Evolutionary conservation across 2,888 invertebrate species (phyloP), one percentile per base, ranked within the genome.

Genomic region (Cantharis rustica): DNA sequence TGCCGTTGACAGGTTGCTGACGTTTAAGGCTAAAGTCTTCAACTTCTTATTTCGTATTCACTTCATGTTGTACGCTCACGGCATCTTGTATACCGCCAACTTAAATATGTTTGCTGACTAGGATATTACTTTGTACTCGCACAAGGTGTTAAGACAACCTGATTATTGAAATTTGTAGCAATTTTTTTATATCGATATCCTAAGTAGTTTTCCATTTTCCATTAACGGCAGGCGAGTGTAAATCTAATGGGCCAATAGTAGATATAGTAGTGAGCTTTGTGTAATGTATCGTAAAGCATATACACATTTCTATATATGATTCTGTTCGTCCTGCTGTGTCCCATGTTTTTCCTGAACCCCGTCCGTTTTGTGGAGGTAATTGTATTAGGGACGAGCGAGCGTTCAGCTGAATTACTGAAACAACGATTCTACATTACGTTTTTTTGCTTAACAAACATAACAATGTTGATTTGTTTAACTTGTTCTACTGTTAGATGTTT

Each of bases 11-110:
- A 86, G 86, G 84, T 85, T 84, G 83, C 84, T 84, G 83, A 84
- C 86, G 85, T 84, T 85, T 86, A 86, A 82, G 84, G 82, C 84
- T 85, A 86, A 86, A 86, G 84, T 84, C 85, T 86, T 85, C 85
- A 85, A 85, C 84, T 86, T 86, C 86, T 86, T 85, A 87, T 86
- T 86, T 86, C 84, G 85, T 86, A 87, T 87, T 87, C 87, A 85
- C 85, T 84, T 82, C 85, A 84, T 86, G 86, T 85, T 82, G 82
- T 77, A 78, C 81, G 81, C 82, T 84, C 70, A 72, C 75, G 81
- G 82, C 83, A 83, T 84, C 82, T 83, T 85, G 84, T 85, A 84
- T 82, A 84, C 83, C 83, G 80, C 82, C 79, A 84, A 84, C 84
- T 85, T 81, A 83, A 84, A 84, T 85, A 84, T 84, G 84, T 84